Evolutionary conservation across 2,113 vertebrate species (phyloP), one percentile per base, ranked within the genome.

Genomic region (Tauraco erythrolophus): DNA sequence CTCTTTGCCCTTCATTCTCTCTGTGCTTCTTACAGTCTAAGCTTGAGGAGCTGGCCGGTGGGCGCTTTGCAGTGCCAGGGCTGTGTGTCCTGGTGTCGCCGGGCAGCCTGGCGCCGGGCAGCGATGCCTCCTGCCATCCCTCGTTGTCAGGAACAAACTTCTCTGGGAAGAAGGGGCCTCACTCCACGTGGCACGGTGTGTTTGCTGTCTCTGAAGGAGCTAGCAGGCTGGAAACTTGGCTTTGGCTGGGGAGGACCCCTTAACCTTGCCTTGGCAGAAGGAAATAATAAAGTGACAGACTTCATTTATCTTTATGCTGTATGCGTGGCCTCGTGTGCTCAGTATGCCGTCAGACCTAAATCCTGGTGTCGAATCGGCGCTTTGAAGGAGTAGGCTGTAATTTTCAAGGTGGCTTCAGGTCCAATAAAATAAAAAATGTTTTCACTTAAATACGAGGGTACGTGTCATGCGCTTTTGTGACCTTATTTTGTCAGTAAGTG

Each of bases 201-300:
- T 86, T 88, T 84, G 64, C 83, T 93, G 70, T 92, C 91, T 88
- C 91, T 78, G 65, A 41, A 68, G 84, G 57, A 92, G 9, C 76
- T 19, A 75, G 61, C 76, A 76, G 83, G 60, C 95, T 97, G 91
- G 92, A 94, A 94, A 95, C 96, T 95, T 94, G 91, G 91, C 97
- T 95, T 94, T 8, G 3, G 41, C 57, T 89, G 64, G 84, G 61
- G 72, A 65, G 76, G 91, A 96, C 91, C 94, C 94, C 57, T 89
- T 94, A 89, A 94, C 89, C 94, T 94, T 91, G 74, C 77, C 84
- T 96, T 92, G 92, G 96, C 97, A 95, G 91, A 75, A 57, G 86
- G 84, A 96, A 94, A 87, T 90, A 95, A 94, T 96, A 93, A 96
- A 94, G 93, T 91, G 94, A 91, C 89, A 95, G 56, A 64, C 92